A percentile compares a stretch with the other conserved stretches of the same genome.
Evolutionary conservation across 1,140 invertebrate species (phyloP).

Genomic region (Drosophila littoralis): DNA sequence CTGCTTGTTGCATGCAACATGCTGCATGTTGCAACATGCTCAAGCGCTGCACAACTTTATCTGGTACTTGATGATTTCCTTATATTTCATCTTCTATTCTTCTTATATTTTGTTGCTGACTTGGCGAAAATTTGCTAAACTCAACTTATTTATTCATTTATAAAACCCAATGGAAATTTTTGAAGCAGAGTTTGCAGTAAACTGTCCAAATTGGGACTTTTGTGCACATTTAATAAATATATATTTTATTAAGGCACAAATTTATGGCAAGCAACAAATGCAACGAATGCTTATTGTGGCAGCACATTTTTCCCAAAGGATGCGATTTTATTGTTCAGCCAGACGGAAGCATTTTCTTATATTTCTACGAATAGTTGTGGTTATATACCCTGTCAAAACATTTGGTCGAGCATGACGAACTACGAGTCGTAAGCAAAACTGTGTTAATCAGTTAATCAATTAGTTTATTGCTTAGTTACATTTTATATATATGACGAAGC

Average conservation of each 20-base stretch:
- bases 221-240: background rate
- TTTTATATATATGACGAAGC: too few relatives aligned
- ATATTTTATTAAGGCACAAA: background rate
- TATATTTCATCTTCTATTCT: background rate
- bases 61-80: background rate
- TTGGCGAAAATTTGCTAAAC: background rate
- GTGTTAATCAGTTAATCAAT: too few relatives aligned
- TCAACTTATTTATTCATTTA: too few relatives aligned
- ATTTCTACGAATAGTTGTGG: background rate
- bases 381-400: background rate
- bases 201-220: background rate
- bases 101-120: background rate
- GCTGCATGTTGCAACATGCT: background rate
- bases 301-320: background rate
- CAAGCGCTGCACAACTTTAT: background rate
- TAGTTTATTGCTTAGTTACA: too few relatives aligned
- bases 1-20: constrained; percentile 20
- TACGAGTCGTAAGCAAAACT: background rate
- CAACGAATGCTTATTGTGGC: background rate
- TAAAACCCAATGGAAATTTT: background rate
- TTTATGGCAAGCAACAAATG: background rate
- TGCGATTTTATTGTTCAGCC: background rate
- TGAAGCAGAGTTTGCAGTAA: background rate
- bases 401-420: background rate
- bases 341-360: constrained; percentile 6